phyloP scores from a whole-genome alignment of 2,797 vertebrate genomes.

The Ateles fusciceps region DNA sequence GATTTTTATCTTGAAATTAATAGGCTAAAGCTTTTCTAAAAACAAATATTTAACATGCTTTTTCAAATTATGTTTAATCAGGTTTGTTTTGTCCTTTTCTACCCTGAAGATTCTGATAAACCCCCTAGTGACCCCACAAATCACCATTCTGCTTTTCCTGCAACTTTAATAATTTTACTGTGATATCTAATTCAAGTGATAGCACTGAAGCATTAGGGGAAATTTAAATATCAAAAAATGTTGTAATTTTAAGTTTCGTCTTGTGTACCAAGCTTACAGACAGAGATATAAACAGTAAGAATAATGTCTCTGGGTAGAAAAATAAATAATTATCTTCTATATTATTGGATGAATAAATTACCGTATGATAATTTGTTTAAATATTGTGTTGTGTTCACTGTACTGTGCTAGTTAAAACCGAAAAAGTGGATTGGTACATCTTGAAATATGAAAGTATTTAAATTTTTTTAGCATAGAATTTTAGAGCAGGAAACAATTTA shows the following conservation, averaged over 20 bases:
- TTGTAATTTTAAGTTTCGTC: background rate
- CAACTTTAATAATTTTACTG: constrained; percentile 23
- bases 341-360: constrained; percentile 45
- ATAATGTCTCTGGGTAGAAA: background rate
- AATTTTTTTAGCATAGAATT: constrained; percentile 21
- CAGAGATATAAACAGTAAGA: constrained; percentile 35
- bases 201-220: constrained; percentile 5
- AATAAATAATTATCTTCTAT: constrained; percentile 43
- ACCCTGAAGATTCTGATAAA: constrained; percentile 44
- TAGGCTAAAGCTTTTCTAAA: constrained; percentile 44
- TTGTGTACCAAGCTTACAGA: background rate
- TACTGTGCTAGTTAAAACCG: constrained; percentile 41
- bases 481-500: constrained; percentile 1
- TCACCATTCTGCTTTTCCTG: constrained; percentile 32
- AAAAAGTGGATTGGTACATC: constrained; percentile 18
- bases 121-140: background rate
- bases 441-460: constrained; percentile 5
- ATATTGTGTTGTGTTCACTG: constrained; percentile 13
- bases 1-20: constrained; percentile 56
- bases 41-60: constrained; percentile 17
- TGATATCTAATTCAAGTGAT: constrained; percentile 32
- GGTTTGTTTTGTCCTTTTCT: constrained; percentile 35
- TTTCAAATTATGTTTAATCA: constrained; percentile 27
- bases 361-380: background rate
- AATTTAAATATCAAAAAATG: constrained; percentile 30